Conservation (phyloP, 2,888 invertebrate species). For the Drosophila sordidapex region DNA sequence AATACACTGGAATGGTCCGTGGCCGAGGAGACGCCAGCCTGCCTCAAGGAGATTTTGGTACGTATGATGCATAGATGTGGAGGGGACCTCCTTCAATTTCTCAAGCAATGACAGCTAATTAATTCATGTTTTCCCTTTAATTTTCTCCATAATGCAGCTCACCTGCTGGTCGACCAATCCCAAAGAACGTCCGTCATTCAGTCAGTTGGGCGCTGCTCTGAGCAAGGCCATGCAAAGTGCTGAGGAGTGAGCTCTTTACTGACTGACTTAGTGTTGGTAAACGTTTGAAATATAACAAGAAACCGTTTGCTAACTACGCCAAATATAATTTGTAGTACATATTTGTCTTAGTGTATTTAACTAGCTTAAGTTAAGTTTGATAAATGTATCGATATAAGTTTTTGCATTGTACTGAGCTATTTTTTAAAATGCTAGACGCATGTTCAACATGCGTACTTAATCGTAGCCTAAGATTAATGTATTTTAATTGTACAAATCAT, state of each 20-base stretch:
- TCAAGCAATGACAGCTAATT: conserved; percentile 31
- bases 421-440: conserved; percentile 41
- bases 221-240: conserved; percentile 84
- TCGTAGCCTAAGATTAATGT: conserved; percentile 22
- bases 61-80: conserved; percentile 4
- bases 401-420: conserved; percentile 41
- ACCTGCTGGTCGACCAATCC: conserved; percentile 84
- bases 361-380: conserved; percentile 27
- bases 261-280: conserved; percentile 61
- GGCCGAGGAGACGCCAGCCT: conserved; percentile 88
- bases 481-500: conserved; percentile 50
- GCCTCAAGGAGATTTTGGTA: conserved; percentile 87
- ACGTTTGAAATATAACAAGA: conserved; percentile 20
- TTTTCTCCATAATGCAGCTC: conserved; percentile 59
- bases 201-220: conserved; percentile 84
- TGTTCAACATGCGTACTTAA: conserved; percentile 65
- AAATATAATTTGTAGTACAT: conserved; percentile 66
- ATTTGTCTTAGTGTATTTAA: conserved; percentile 35
- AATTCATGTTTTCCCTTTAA: conserved; percentile 26
- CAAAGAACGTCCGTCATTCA: conserved; percentile 85
- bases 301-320: conserved; percentile 59
- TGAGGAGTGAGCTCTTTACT: conserved; percentile 66
- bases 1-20: conserved; percentile 89
- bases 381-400: conserved; percentile 7
- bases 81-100: neutral